A percentile compares a stretch with the other conserved stretches of the same genome.
These are phyloP conservation scores for Marisa cornuarietis DNA, from an alignment of 1,140 invertebrate species.

Conservation along the genomic window DNA sequence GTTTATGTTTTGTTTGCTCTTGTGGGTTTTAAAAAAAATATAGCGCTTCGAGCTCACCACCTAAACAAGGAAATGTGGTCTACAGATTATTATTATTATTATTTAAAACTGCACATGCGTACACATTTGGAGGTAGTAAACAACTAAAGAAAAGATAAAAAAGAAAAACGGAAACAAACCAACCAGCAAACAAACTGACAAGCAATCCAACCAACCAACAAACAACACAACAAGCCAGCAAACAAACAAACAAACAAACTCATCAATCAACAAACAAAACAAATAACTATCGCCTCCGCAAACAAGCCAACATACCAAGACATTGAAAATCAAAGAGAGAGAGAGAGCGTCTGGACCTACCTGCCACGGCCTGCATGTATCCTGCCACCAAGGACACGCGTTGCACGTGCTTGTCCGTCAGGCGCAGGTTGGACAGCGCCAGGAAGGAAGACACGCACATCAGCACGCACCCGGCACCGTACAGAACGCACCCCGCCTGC, in stretches of 20 bases:
- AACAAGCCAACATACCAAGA: not conserved
- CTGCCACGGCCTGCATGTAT: constrained; percentile 54
- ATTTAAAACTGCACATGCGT: too few species aligned
- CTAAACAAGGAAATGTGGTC: too few species aligned
- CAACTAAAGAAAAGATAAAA: too few species aligned
- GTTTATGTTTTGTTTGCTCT: too few species aligned
- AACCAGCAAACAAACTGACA: not conserved
- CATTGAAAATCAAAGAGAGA: not conserved
- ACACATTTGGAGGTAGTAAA: too few species aligned
- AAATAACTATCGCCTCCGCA: not conserved
- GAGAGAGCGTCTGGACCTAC: constrained; percentile 18
- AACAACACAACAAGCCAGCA: not conserved
- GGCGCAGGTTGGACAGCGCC: constrained; percentile 42
- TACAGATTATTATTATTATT: too few species aligned
- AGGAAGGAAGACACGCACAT: constrained; percentile 49
- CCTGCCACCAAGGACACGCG: constrained; percentile 48
- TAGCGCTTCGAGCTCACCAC: too few species aligned
- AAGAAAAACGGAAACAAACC: too few species aligned
- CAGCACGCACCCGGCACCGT: constrained; percentile 58
- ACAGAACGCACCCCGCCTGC: constrained; percentile 59
- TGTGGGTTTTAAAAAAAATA: too few species aligned
- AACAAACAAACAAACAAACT: not conserved
- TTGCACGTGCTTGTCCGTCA: constrained; percentile 35
- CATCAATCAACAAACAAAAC: too few species aligned
- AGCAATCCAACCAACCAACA: too few species aligned